These are phyloP conservation scores for Sarcophilus harrisii DNA, from an alignment of 2,797 vertebrate species.

Conservation along the genomic window DNA sequence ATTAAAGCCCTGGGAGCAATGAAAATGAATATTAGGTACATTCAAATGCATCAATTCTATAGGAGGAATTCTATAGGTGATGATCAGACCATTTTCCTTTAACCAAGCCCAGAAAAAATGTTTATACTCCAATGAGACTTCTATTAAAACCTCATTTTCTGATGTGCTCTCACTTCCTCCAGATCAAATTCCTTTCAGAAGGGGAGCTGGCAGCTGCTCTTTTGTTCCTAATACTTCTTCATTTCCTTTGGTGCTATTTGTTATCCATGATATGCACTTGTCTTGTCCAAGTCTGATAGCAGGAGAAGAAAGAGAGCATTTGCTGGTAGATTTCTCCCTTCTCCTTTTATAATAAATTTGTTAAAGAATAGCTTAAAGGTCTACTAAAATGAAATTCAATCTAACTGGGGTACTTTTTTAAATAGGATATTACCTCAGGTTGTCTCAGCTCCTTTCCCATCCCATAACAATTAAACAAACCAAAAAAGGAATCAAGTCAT, in stretches of 20 bases:
- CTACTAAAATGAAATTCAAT: not conserved
- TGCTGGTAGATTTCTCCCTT: not conserved
- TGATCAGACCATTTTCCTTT: not conserved
- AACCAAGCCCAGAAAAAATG: not conserved
- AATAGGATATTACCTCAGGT: not conserved
- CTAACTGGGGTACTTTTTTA: not conserved
- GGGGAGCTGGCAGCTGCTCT: not conserved
- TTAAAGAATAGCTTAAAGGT: not conserved
- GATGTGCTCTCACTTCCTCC: not conserved
- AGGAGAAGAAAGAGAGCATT: not conserved
- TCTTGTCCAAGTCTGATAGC: not conserved
- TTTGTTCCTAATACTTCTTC: not conserved
- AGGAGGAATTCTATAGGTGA: not conserved
- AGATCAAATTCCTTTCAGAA: not conserved
- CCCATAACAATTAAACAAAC: not conserved
- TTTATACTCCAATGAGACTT: not conserved
- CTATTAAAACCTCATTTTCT: not conserved
- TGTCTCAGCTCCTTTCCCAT: conserved; percentile 21
- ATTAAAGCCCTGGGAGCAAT: not conserved
- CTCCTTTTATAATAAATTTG: not conserved
- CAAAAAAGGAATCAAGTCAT: not conserved
- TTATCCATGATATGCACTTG: not conserved
- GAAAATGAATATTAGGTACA: not conserved
- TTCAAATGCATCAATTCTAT: not conserved
- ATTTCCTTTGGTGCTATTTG: not conserved